Conservation (phyloP, 2,888 invertebrate species). For the Oligia strigilis region DNA sequence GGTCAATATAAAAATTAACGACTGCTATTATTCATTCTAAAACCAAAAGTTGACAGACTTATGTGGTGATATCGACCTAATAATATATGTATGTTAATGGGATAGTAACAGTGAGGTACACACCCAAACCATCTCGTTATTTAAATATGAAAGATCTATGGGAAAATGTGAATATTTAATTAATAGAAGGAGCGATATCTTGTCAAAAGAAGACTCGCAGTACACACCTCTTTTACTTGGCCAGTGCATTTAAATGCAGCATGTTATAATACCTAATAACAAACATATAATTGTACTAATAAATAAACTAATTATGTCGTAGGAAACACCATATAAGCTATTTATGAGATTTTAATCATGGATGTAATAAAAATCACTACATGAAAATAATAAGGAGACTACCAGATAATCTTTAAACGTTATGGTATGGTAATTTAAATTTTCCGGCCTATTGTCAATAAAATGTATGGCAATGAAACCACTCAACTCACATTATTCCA, state of each 20-base stretch:
- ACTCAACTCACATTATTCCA: constrained; percentile 5
- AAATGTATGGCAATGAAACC: constrained; percentile 23
- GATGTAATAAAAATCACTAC: constrained; percentile 19
- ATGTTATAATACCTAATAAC: too few species aligned
- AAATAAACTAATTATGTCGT: background rate
- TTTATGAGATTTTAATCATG: background rate
- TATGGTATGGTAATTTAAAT: constrained; percentile 35
- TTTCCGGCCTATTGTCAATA: constrained; percentile 26
- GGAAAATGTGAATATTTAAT: constrained; percentile 1
- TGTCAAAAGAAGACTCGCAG: too few species aligned
- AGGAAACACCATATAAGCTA: background rate
- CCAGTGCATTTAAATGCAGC: background rate
- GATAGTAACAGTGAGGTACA: constrained; percentile 14
- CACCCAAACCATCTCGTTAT: constrained; percentile 12
- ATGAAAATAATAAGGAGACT: constrained; percentile 25
- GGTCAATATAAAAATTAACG: constrained; percentile 12
- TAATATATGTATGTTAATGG: constrained; percentile 34
- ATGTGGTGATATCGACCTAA: constrained; percentile 26
- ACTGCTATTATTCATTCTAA: constrained; percentile 22
- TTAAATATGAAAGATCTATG: constrained; percentile 34
- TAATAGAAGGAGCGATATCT: background rate
- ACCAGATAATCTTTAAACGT: constrained; percentile 14
- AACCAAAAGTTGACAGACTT: constrained; percentile 24
- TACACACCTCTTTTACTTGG: background rate
- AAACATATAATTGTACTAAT: background rate